Base-by-base conservation (phyloP, 1,140 invertebrate genomes). In the Holotrichia oblita region DNA sequence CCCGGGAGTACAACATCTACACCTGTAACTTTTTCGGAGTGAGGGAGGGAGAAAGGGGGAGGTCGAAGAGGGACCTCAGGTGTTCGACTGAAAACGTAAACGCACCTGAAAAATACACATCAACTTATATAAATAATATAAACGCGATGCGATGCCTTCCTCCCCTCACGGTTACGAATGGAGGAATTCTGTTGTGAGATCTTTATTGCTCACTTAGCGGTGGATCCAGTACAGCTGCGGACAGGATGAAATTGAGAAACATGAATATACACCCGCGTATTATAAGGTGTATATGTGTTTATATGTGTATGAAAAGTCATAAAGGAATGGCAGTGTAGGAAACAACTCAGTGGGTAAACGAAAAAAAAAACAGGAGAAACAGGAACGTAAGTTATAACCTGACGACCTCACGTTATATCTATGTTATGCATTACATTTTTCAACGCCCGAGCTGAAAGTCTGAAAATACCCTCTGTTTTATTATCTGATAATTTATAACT, bases 271-370 rank as follows among this genome's bases (percentile, higher is more conserved):
- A n/a, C n/a, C 40, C 44, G 27, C 27, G 27, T 34, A 34, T 34
- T 34, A 34, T 61, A 24, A 77, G 34, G 72, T 27, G 69, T 44
- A 78, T 73, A 78, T 64, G 17, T 6, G 17, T 14, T 14, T n/a
- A 55, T 69, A 74, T 24, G 77, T 78, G 48, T 78, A 78, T 78
- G 77, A 78, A 78, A 78, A 78, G 77, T 78, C 77, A 78, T 78
- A 78, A 78, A 73, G 69, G 69, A 72, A 40, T 78, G 69, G 64
- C 77, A 78, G 77, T 78, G 72, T 42, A 72, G 64, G 77, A 78
- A 78, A 78, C 77, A 69, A 69, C 77, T 78, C 41, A 78, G 44
- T 34, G 27, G 27, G 27, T 2, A 34, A 77, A 78, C n/a, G n/a
- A n/a, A n/a, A n/a, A n/a, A n/a, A n/a, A n/a, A n/a, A n/a, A n/a